These are phyloP conservation scores for Nipponacmea schrenckii DNA, from an alignment of 2,888 invertebrate species.

Conservation along the genomic window DNA sequence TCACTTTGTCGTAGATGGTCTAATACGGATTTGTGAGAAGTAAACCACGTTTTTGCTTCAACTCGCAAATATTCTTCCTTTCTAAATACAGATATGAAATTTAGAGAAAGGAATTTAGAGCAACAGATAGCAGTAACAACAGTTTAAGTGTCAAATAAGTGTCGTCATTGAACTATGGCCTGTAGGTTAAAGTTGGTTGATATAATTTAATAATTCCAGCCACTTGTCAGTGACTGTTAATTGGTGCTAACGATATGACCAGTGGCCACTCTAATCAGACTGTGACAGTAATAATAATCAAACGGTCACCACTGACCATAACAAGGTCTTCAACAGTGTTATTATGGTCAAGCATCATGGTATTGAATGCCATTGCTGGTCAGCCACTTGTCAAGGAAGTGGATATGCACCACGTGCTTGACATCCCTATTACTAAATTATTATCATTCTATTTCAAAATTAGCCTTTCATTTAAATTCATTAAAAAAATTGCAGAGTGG, in stretches of 20 bases:
- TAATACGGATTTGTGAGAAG: too few relatives aligned
- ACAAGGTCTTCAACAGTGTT: not conserved
- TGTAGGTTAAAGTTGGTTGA: not conserved
- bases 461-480: too few relatives aligned
- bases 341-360: not conserved
- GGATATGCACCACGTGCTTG: too few relatives aligned
- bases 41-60: too few relatives aligned
- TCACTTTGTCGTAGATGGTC: too few relatives aligned
- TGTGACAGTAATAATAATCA: conserved; percentile 8
- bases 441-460: too few relatives aligned
- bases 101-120: not conserved
- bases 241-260: conserved; percentile 4
- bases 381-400: too few relatives aligned
- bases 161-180: conserved; percentile 6
- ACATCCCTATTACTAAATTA: too few relatives aligned
- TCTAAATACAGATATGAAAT: too few relatives aligned
- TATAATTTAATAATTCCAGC: conserved; percentile 4
- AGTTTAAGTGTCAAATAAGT: conserved; percentile 8
- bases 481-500: too few relatives aligned
- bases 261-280: conserved; percentile 1
- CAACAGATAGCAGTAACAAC: not conserved
- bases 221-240: not conserved
- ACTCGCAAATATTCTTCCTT: too few relatives aligned
- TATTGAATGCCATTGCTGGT: too few relatives aligned
- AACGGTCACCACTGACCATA: not conserved